phyloP scores from a whole-genome alignment of 2,113 vertebrate genomes.

The Motacilla tschutschensis region DNA sequence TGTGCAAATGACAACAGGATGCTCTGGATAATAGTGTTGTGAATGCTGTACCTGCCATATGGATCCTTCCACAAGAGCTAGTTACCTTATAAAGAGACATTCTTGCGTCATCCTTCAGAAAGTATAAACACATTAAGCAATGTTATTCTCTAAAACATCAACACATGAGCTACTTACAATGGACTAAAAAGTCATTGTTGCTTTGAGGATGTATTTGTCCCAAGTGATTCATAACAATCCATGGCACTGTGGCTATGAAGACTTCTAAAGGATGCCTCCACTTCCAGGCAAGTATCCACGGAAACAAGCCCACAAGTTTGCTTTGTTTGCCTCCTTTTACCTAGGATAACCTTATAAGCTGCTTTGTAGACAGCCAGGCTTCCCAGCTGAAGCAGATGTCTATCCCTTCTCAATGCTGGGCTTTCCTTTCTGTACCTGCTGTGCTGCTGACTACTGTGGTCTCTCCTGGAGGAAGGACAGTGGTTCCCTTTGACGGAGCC shows the following conservation, averaged over 20 bases:
- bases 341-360: slow-evolving; percentile 64
- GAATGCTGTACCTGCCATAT: slow-evolving; percentile 21
- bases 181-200: slow-evolving; percentile 64
- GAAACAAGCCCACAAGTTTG: slow-evolving; percentile 61
- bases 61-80: slow-evolving; percentile 28
- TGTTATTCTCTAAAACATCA: slow-evolving; percentile 63
- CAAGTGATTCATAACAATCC: slow-evolving; percentile 64
- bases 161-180: slow-evolving; percentile 66
- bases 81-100: slow-evolving; percentile 22
- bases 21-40: neutral
- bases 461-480: neutral
- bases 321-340: slow-evolving; percentile 60
- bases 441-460: neutral
- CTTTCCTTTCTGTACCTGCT: slow-evolving; percentile 6
- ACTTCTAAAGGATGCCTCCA: slow-evolving; percentile 60
- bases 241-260: slow-evolving; percentile 48
- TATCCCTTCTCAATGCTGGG: neutral
- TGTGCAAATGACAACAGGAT: neutral
- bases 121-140: slow-evolving; percentile 62
- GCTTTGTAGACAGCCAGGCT: slow-evolving; percentile 20
- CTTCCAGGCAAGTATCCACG: slow-evolving; percentile 64
- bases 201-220: slow-evolving; percentile 66
- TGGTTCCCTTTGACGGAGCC: rapidly evolving
- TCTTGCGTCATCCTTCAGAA: slow-evolving; percentile 45
- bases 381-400: neutral